Base-by-base conservation (phyloP, 2,888 invertebrate genomes). In the Catocala nupta region DNA sequence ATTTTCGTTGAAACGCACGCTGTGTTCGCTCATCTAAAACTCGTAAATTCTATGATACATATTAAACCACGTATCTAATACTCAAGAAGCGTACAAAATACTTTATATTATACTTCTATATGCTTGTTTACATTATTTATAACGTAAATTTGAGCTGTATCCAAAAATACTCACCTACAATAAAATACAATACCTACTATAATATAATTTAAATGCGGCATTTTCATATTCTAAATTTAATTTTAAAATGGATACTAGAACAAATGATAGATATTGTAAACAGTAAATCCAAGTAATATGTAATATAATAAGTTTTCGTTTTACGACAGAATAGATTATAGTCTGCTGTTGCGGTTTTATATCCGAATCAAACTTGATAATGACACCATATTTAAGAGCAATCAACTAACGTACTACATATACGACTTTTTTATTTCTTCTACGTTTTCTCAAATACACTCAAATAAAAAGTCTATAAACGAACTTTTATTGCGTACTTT, bases 401-500 rank as follows among this genome's bases (percentile, higher is more conserved):
- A 45, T 45, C 12, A 45, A 45, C n/a, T 45, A 45, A n/a, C 45
- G 45, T 45, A 7, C n/a, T 45, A 45, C n/a, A n/a, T n/a, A n/a
- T 5, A 45, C 11, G n/a, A 12, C 36, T 39, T 39, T 12, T 45
- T 45, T n/a, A 45, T 45, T 45, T 45, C 45, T 12, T 12, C 12
- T n/a, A 45, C 7, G 6, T 1, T 12, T 45, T 12, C 5, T 7
- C 5, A 12, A n/a, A 12, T 12, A 45, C 6, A n/a, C 8, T 39
- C 9, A 7, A 39, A 9, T 39, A 39, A 39, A 39, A 39, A 7
- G 36, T 39, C 6, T 8, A 39, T 39, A 45, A 45, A 7, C 6
- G 45, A 43, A 3, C 12, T 45, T 45, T 45, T 45, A 45, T 45
- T 45, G 45, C 12, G 12, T 12, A 45, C 36, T 7, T 25, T 25